Percentiles rank a stretch among this genome's conserved stretches.
Evolutionary conservation across 2,797 vertebrate genomes (phyloP).

Genomic region (Lepilemur septentrionalis): DNA sequence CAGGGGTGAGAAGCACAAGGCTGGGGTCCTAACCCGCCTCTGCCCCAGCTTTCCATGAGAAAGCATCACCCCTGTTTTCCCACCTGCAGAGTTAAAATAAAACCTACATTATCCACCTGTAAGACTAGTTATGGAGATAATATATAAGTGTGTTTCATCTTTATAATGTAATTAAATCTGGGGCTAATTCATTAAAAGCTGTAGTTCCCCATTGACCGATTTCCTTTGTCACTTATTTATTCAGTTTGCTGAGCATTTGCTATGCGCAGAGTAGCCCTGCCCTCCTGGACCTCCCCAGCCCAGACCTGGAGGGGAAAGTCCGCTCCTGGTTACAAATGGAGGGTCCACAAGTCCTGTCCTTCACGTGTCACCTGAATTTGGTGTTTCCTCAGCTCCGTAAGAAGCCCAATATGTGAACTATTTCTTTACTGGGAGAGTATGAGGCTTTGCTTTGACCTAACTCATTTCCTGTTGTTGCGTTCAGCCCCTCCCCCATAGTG

Average conservation of each 20-base stretch:
- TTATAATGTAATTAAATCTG: too few species aligned
- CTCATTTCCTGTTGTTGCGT: neutral
- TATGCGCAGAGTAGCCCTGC: neutral
- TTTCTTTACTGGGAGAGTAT: neutral
- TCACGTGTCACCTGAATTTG: neutral
- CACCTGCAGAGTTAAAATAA: neutral
- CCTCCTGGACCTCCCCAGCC: too few species aligned
- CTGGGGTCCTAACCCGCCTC: neutral
- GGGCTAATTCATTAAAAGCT: neutral
- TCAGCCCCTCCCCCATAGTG: neutral
- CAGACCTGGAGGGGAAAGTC: neutral
- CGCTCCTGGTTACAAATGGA: too few species aligned
- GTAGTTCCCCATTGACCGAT: neutral
- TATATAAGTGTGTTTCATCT: neutral
- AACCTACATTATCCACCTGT: neutral
- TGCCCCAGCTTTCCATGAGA: neutral
- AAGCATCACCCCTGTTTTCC: neutral
- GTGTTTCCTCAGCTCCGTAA: neutral
- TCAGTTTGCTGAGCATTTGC: neutral
- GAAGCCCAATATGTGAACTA: neutral
- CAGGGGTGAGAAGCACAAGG: neutral
- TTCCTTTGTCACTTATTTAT: neutral
- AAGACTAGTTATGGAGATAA: neutral
- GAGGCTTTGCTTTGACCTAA: neutral
- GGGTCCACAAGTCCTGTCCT: neutral